A percentile compares a stretch with the other conserved stretches of the same genome.
Evolutionary conservation across 2,113 vertebrate genomes (phyloP).

Genomic region (Bungarus multicinctus): DNA sequence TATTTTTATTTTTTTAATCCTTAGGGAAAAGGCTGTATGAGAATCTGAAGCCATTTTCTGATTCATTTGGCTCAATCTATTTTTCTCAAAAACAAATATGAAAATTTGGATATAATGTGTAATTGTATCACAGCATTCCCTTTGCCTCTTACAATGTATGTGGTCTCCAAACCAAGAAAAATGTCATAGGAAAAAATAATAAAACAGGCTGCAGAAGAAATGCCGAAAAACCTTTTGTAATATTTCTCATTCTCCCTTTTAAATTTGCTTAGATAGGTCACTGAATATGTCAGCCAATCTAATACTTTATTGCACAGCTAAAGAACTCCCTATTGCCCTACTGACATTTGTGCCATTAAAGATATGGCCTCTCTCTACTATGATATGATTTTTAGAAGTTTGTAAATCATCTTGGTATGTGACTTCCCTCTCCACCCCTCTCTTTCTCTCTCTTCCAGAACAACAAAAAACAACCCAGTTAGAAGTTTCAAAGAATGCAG

Average conservation of each 20-base stretch:
- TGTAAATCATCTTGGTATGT: not conserved
- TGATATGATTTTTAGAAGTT: slow-evolving; percentile 11
- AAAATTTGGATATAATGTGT: not conserved
- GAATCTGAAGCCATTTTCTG: not conserved
- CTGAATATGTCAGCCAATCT: not conserved
- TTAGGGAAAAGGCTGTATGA: not conserved
- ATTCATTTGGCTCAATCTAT: not conserved
- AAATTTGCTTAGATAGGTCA: slow-evolving; percentile 25
- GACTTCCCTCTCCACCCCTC: not conserved
- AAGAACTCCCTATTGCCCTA: slow-evolving; percentile 19
- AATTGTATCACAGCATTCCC: not conserved
- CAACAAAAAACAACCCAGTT: not conserved
- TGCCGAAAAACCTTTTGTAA: slow-evolving; percentile 4
- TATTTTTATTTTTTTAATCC: not conserved
- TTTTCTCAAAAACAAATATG: not conserved
- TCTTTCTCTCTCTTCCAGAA: not conserved
- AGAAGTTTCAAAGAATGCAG: not conserved
- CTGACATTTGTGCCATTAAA: not conserved
- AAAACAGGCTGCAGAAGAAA: slow-evolving; percentile 19
- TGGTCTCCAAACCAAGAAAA: not conserved
- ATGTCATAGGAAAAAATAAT: not conserved
- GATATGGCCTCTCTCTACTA: slow-evolving; percentile 4
- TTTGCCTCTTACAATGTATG: not conserved
- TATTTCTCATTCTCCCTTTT: not conserved
- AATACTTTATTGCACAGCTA: slow-evolving; percentile 17